phyloP scores from a whole-genome alignment of 1,140 invertebrate species.

The Vanessa tameamea region DNA sequence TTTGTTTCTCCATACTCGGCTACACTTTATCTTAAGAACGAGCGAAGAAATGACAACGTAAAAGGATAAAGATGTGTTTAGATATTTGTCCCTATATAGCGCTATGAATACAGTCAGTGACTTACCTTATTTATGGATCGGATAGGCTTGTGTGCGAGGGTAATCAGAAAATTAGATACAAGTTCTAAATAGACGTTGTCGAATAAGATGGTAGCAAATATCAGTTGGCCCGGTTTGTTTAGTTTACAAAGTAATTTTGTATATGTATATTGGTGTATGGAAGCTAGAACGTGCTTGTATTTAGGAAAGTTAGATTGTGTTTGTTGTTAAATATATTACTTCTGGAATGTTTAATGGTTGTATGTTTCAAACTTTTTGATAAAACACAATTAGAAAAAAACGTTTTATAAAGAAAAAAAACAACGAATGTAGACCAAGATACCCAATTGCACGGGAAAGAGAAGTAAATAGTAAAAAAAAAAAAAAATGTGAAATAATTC shows the following conservation, averaged over 20 bases:
- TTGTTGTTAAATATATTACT: neutral
- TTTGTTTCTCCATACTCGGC: neutral
- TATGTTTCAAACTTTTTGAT: neutral
- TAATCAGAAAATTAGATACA: slow-evolving; percentile 22
- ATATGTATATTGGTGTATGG: slow-evolving; percentile 2
- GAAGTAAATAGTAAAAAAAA: too few species aligned
- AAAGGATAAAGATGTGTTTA: slow-evolving; percentile 7
- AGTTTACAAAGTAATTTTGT: slow-evolving; percentile 14
- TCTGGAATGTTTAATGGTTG: neutral
- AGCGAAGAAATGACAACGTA: slow-evolving; percentile 7
- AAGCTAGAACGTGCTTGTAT: slow-evolving; percentile 5
- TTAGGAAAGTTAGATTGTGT: slow-evolving; percentile 13
- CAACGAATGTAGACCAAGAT: neutral
- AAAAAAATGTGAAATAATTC: too few species aligned
- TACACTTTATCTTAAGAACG: slow-evolving; percentile 3
- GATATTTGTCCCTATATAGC: slow-evolving; percentile 1
- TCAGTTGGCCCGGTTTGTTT: slow-evolving; percentile 8
- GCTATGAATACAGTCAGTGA: neutral
- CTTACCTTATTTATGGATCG: slow-evolving; percentile 1
- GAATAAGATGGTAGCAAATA: slow-evolving; percentile 19
- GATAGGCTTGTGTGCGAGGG: neutral
- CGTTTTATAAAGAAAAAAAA: neutral
- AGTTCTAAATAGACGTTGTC: slow-evolving; percentile 20
- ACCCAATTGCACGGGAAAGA: too few species aligned
- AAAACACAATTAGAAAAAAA: neutral